Evolutionary conservation across 1,140 invertebrate genomes (phyloP), one percentile per base, ranked within the genome.

Genomic region (Bombus terrestris): DNA sequence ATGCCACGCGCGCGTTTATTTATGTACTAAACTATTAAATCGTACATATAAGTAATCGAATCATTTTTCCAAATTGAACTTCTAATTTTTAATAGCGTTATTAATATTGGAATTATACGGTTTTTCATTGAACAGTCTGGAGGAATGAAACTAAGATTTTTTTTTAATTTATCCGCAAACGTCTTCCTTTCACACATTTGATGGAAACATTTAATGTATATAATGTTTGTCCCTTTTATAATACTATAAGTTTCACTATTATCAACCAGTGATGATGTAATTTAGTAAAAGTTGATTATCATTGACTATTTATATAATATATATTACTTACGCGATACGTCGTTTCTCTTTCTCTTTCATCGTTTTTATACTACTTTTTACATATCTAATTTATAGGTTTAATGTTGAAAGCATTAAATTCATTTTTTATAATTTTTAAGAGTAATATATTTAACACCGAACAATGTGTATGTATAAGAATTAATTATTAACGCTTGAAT

Each of bases 261-360:
- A 43, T 66, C 22, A 2, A 22, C 12, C 76, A 39, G 25, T 3
- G 43, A 78, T 85, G 41, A 62, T 76, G 86, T 78, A n/a, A 83
- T 53, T 84, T 85, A 79, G 81, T 79, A 79, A 82, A 86, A 59
- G 79, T 74, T 85, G 43, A n/a, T 25, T 32, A 88, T 41, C 66
- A 64, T 64, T 64, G 13, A 73, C 84, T 57, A 57, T 53, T 53
- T 53, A 22, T 18, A 78, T n/a, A 75, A 71, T 86, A 71, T 57
- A 76, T 88, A 78, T 57, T 75, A 47, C 57, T 83, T 62, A 59
- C n/a, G 22, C 37, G 25, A 79, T 83, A 25, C 62, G 71, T 74
- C 6, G 39, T 68, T 62, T 81, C 47, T 28, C 15, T n/a, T 28
- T n/a, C 18, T 22, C 5, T 62, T 62, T 64, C 43, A 75, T 82